Evolutionary conservation across 2,888 invertebrate genomes (phyloP).

Genomic region (Cephus nigrinus): DNA sequence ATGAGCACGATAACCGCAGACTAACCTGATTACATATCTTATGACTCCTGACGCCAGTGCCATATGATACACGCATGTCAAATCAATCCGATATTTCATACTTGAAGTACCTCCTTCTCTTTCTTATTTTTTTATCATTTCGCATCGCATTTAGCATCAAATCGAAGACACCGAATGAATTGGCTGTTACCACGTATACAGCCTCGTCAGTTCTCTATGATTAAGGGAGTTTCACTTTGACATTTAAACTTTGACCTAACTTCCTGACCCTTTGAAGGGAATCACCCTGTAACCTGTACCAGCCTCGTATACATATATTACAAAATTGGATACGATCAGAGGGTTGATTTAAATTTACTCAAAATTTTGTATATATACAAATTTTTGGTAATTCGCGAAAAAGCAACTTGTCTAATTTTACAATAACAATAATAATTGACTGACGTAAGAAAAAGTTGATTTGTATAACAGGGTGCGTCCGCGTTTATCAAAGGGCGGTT

Average conservation of each 20-base stretch:
- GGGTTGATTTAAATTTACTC: not conserved
- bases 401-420: not conserved
- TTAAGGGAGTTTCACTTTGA: not conserved
- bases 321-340: not conserved
- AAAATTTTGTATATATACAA: not conserved
- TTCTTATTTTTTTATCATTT: not conserved
- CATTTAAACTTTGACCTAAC: not conserved
- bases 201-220: not conserved
- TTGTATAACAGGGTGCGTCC: not conserved
- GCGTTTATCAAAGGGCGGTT: not conserved
- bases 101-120: not conserved
- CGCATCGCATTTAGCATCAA: too few species aligned
- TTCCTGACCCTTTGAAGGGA: not conserved
- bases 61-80: constrained; percentile 26
- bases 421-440: not conserved
- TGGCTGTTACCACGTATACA: not conserved
- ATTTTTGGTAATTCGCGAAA: not conserved
- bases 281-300: not conserved
- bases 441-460: not conserved
- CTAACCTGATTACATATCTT: constrained; percentile 46
- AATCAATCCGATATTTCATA: constrained; percentile 7
- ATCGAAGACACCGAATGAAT: not conserved
- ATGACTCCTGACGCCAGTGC: constrained; percentile 23
- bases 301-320: not conserved
- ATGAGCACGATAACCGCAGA: constrained; percentile 43